phyloP scores from a whole-genome alignment of 1,140 invertebrate species.

The Archivesica marissinica region DNA sequence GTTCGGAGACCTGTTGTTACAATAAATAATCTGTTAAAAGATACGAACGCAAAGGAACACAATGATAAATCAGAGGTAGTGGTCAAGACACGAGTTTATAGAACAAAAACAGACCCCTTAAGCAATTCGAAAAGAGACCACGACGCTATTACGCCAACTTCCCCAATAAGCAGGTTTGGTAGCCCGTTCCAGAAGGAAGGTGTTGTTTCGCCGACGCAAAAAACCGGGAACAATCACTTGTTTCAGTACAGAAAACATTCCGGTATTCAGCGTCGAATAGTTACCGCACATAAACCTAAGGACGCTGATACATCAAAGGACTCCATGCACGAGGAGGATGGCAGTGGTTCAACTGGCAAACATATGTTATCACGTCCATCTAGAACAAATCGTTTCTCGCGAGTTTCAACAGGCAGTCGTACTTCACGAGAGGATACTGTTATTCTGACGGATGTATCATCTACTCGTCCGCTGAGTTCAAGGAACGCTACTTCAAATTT shows the following conservation, averaged over 20 bases:
- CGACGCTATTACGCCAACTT: not conserved
- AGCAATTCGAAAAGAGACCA: constrained; percentile 9
- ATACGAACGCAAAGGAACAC: not conserved
- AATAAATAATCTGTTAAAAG: constrained; percentile 19
- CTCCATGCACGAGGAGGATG: constrained; percentile 28
- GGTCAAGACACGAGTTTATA: not conserved
- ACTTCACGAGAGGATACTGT: not conserved
- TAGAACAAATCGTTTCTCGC: constrained; percentile 24
- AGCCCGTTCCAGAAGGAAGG: constrained; percentile 1
- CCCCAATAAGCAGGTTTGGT: not conserved
- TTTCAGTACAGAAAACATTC: constrained; percentile 44
- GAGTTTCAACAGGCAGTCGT: not conserved
- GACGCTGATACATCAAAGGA: constrained; percentile 18
- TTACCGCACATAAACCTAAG: not conserved
- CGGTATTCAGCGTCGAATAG: constrained; percentile 23
- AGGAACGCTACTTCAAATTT: not conserved
- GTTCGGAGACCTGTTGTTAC: constrained; percentile 1
- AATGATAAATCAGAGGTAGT: not conserved
- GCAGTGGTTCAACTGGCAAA: not conserved
- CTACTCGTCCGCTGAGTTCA: not conserved
- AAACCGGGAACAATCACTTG: not conserved
- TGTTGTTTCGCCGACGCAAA: not conserved
- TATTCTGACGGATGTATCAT: constrained; percentile 19
- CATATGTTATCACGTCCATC: constrained; percentile 24
- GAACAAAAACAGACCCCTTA: constrained; percentile 13